Conservation (phyloP, 2,113 vertebrate genomes). For the Gambusia holbrooki region DNA sequence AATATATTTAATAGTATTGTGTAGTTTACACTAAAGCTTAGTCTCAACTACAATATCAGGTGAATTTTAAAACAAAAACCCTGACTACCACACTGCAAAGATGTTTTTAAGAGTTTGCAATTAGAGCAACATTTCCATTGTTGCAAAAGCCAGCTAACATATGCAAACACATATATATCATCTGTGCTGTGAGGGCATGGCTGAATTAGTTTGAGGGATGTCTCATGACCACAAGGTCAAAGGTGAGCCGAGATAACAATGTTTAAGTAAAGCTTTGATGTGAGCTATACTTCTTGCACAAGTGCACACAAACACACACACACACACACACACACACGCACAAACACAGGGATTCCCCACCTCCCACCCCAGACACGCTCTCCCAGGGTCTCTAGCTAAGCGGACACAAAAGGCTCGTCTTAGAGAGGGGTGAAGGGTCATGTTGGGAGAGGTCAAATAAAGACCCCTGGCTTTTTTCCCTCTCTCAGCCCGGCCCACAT, state of each 20-base stretch:
- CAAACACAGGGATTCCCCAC: background rate
- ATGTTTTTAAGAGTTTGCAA: background rate
- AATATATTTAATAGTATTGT: background rate
- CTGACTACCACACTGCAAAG: too few relatives aligned
- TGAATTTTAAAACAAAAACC: too few relatives aligned
- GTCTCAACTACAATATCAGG: background rate
- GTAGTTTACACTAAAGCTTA: too few relatives aligned
- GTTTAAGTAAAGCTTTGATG: constrained; percentile 87
- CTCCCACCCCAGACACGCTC: constrained; percentile 12
- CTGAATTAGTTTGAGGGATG: constrained; percentile 52
- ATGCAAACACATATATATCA: constrained; percentile 41
- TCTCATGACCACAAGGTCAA: constrained; percentile 76
- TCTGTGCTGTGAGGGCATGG: constrained; percentile 18
- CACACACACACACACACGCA: constrained; percentile 27
- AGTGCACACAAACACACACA: constrained; percentile 31
- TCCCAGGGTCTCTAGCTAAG: constrained; percentile 55
- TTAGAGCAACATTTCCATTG: background rate
- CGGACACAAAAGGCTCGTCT: constrained; percentile 74
- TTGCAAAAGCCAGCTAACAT: constrained; percentile 5
- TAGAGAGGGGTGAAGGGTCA: constrained; percentile 72
- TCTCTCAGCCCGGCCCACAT: constrained; percentile 16
- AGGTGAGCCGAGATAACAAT: constrained; percentile 83
- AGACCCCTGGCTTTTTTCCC: constrained; percentile 66
- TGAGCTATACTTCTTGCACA: constrained; percentile 59
- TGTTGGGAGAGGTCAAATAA: constrained; percentile 73